phyloP scores from a whole-genome alignment of 2,113 vertebrate genomes.

The Pionites leucogaster region DNA sequence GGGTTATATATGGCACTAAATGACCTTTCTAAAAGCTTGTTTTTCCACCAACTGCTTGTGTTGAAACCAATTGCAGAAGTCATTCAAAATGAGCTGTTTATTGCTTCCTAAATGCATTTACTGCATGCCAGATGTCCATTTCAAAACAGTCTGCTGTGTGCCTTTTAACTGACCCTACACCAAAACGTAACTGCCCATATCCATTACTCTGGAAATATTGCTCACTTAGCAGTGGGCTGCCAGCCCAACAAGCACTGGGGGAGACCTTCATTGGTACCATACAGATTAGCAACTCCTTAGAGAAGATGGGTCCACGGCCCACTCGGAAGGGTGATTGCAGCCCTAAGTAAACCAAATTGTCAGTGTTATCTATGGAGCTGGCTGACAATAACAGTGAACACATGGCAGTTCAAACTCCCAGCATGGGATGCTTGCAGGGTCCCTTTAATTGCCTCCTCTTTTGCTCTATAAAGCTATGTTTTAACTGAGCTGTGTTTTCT shows the following conservation, averaged over 20 bases:
- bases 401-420: not conserved
- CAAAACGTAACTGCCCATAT: not conserved
- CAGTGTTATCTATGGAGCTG: not conserved
- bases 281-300: not conserved
- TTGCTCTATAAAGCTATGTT: not conserved
- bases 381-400: not conserved
- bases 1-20: conserved; percentile 61
- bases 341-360: not conserved
- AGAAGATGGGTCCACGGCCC: not conserved
- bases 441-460: not conserved
- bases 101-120: conserved; percentile 75
- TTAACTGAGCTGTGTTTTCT: not conserved
- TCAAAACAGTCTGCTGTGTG: conserved; percentile 46
- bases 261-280: not conserved
- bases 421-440: not conserved
- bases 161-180: conserved; percentile 45
- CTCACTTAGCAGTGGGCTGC: not conserved
- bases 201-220: not conserved
- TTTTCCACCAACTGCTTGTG: conserved; percentile 67
- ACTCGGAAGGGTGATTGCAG: not conserved
- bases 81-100: conserved; percentile 72
- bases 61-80: conserved; percentile 74
- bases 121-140: conserved; percentile 71
- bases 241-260: not conserved
- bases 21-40: conserved; percentile 72